Conservation (phyloP, 2,888 invertebrate species). For the Acanthococcus lagerstroemiae region DNA sequence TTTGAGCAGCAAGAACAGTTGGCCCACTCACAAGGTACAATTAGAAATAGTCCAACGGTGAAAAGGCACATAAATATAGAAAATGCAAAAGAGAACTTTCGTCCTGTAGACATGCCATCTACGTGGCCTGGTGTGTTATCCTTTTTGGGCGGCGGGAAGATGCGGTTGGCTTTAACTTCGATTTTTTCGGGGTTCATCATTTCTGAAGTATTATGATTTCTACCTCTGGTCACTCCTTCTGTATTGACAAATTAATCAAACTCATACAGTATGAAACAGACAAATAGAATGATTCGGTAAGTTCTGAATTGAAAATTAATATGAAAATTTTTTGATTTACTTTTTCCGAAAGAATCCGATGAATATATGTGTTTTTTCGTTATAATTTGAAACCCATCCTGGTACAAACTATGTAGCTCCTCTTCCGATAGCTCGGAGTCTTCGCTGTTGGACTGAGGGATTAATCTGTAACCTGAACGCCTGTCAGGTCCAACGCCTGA, state of each 20-base stretch:
- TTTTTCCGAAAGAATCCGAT: neutral
- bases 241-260: too few species aligned
- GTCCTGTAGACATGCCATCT: slow-evolving; percentile 1
- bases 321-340: neutral
- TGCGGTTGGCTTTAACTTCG: neutral
- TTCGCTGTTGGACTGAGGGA: slow-evolving; percentile 13
- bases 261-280: too few species aligned
- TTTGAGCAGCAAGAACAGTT: neutral
- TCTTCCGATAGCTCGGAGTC: slow-evolving; percentile 20
- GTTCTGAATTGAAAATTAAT: neutral
- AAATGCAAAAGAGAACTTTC: slow-evolving; percentile 1
- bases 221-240: too few species aligned
- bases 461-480: slow-evolving; percentile 14
- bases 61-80: slow-evolving; percentile 9
- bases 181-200: slow-evolving; percentile 3
- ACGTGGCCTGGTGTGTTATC: neutral
- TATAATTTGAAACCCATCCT: slow-evolving; percentile 26
- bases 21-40: slow-evolving; percentile 11
- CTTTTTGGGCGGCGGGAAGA: neutral
- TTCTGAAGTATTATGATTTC: neutral
- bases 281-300: too few species aligned
- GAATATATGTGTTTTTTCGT: neutral
- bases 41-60: neutral
- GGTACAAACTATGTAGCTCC: slow-evolving; percentile 6
- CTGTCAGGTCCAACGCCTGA: neutral